Evolutionary conservation across 1,140 invertebrate species (phyloP).

Genomic region (Trypoxylus dichotomus): DNA sequence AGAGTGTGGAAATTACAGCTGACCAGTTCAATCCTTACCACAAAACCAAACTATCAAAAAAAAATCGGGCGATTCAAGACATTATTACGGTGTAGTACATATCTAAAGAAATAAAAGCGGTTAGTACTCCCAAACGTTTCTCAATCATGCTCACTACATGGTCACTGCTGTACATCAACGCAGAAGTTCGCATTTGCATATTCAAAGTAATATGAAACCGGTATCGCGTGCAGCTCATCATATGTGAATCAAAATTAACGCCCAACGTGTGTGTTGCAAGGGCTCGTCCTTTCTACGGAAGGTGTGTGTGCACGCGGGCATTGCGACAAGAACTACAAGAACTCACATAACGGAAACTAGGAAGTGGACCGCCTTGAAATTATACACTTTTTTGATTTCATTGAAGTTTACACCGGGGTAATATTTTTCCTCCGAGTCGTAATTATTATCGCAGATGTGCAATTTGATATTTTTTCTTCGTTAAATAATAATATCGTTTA

Average conservation of each 20-base stretch:
- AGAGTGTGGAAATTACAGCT: too few relatives aligned
- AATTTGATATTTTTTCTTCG: background rate
- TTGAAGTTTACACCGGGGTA: background rate
- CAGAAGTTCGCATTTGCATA: conserved; percentile 2
- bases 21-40: too few relatives aligned
- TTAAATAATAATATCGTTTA: conserved; percentile 11
- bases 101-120: too few relatives aligned
- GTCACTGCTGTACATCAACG: background rate
- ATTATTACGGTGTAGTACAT: too few relatives aligned
- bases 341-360: conserved; percentile 15
- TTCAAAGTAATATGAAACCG: conserved; percentile 22
- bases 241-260: conserved; percentile 23
- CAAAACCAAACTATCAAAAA: too few relatives aligned
- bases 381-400: conserved; percentile 21
- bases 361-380: conserved; percentile 24
- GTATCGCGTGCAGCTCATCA: conserved; percentile 30
- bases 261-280: conserved; percentile 14
- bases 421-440: background rate
- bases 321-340: conserved; percentile 1
- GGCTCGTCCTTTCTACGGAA: conserved; percentile 1
- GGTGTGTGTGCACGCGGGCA: background rate
- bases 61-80: too few relatives aligned
- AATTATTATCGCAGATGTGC: conserved; percentile 9
- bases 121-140: too few relatives aligned
- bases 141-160: background rate